Base-by-base conservation (phyloP, 2,797 vertebrate genomes). In the Leptoclinus maculatus region DNA sequence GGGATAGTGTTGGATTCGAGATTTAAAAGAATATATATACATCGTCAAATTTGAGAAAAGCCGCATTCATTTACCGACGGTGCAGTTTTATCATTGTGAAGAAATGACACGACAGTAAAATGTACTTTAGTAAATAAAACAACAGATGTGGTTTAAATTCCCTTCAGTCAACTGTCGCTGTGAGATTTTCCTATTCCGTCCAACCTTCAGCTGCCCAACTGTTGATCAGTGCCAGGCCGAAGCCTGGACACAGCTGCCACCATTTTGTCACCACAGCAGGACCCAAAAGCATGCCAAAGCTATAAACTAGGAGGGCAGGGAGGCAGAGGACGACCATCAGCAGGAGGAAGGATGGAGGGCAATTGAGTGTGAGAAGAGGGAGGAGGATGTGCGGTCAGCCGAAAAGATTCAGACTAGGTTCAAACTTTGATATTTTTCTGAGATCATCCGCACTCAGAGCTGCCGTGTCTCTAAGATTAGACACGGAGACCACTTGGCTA, bases 191-290 rank as follows among this genome's bases (percentile, higher is more conserved):
- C 11, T 19, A 47, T 83, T 82, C 32, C 4, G 54, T 76, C 43
- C 27, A 62, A 38, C 72, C 10, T 53, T 85, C 49, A 84, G 69
- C 74, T 66, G 41, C 72, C 81, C 77, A 60, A 89, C 81, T 78
- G 82, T 67, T 83, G 49, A 73, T 82, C 82, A 43, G 71, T 64
- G 89, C 84, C 90, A 91, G 87, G 84, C 38, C 81, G 74, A 57
- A 71, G 82, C 79, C 74, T 51, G 78, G 81, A 78, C 86, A 85
- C 90, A 90, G 89, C 91, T 91, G 89, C 87, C 90, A 91, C 92
- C 90, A 94, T 93, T 94, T 95, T 94, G 92, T 93, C 86, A 78
- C 84, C 88, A 87, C 91, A 91, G 92, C 87, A 80, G 85, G 91
- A 92, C 66, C 66, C 71, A 75, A 82, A 88, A 76, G 73, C 83